Evolutionary conservation across 64 coral and sea anemone genomes (phyloP).

Genomic region (Stichodactyla mertensii): DNA sequence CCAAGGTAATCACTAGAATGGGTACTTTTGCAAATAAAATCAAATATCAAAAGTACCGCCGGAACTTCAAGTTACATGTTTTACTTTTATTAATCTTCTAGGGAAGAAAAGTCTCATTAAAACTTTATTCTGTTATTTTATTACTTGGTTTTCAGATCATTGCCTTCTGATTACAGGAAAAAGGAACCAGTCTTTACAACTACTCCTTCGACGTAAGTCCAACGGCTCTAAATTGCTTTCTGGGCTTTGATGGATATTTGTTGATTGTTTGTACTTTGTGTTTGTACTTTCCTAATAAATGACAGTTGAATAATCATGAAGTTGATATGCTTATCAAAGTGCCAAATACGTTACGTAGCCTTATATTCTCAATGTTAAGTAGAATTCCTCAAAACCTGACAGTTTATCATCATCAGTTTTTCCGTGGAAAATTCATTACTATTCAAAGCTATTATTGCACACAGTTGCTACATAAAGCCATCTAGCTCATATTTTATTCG

Average conservation of each 20-base stretch:
- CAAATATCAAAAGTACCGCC: background rate
- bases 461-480: no score
- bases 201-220: background rate
- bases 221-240: background rate
- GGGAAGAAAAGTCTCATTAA: background rate
- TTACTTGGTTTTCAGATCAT: background rate
- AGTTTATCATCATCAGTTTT: background rate
- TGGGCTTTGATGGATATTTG: background rate
- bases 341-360: background rate
- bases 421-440: no score
- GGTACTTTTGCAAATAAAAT: background rate
- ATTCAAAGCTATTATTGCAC: no score
- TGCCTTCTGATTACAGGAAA: slow-evolving; percentile 1
- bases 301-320: background rate
- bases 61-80: background rate
- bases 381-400: background rate
- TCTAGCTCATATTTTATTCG: background rate
- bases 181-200: background rate
- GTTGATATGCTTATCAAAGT: background rate
- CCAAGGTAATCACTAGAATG: no score
- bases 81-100: background rate
- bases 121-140: background rate
- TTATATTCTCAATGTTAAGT: background rate
- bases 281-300: background rate
- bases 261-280: background rate